Conservation (phyloP, 2,888 invertebrate genomes). For the Xanthostigma xanthostigma region DNA sequence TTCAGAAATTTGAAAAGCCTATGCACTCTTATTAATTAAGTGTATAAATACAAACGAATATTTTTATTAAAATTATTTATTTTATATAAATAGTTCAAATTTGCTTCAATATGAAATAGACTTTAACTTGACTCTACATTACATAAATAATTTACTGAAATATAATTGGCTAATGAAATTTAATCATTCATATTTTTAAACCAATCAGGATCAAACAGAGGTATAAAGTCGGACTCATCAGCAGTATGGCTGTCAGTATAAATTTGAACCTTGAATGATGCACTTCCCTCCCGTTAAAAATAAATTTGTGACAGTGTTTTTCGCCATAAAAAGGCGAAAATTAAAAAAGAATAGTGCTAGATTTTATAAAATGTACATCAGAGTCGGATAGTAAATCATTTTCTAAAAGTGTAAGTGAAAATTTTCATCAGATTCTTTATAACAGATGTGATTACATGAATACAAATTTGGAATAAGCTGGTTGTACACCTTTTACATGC, state of each 20-base stretch:
- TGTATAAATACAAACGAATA: too few species aligned
- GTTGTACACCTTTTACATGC: too few species aligned
- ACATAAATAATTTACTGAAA: not conserved
- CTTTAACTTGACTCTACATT: not conserved
- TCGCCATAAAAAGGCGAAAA: conserved; percentile 1
- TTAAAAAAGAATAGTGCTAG: not conserved
- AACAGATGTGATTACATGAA: too few species aligned
- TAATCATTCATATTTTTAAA: conserved; percentile 19
- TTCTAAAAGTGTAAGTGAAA: not conserved
- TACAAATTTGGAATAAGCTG: too few species aligned
- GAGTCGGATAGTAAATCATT: not conserved
- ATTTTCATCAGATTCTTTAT: too few species aligned
- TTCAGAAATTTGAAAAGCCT: too few species aligned
- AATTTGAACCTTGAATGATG: conserved; percentile 80
- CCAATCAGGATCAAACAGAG: conserved; percentile 52
- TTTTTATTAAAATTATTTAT: not conserved
- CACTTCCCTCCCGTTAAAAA: conserved; percentile 61
- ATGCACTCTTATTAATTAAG: too few species aligned
- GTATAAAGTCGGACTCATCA: conserved; percentile 72
- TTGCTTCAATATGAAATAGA: not conserved
- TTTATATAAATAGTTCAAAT: not conserved
- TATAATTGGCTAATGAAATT: conserved; percentile 4
- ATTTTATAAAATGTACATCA: conserved; percentile 3
- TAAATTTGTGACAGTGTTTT: conserved; percentile 13
- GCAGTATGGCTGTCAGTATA: conserved; percentile 96